Evolutionary conservation across 2,113 vertebrate species (phyloP).

Genomic region (Odontophorus gujanensis): DNA sequence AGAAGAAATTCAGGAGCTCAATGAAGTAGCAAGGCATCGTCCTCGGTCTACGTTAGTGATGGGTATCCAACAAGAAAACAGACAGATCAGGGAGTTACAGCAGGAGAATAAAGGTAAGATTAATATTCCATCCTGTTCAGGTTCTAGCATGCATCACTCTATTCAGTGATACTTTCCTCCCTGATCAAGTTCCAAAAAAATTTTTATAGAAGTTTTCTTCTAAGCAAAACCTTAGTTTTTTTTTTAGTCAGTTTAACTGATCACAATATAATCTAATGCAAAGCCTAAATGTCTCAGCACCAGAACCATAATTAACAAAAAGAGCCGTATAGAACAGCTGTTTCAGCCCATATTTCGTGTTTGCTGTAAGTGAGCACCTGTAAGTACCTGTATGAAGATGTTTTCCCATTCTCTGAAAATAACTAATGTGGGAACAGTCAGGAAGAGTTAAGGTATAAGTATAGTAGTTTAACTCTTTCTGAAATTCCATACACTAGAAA

Average conservation of each 20-base stretch:
- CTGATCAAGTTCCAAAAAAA: neutral
- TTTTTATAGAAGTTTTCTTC: neutral
- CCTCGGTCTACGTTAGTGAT: slow-evolving; percentile 94
- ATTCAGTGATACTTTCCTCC: neutral
- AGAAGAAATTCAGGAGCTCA: slow-evolving; percentile 93
- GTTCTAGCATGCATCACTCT: neutral
- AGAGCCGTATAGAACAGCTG: neutral
- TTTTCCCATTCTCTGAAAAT: neutral
- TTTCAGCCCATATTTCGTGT: neutral
- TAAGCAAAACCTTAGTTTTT: neutral
- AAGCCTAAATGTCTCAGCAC: neutral
- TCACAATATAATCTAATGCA: neutral
- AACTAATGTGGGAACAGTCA: neutral
- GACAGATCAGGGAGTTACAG: slow-evolving; percentile 94
- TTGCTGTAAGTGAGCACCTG: neutral
- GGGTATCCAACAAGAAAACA: slow-evolving; percentile 98
- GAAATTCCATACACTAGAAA: neutral
- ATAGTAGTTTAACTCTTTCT: neutral
- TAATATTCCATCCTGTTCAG: neutral
- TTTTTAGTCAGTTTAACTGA: neutral
- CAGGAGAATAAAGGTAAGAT: slow-evolving; percentile 95
- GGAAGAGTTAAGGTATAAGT: neutral
- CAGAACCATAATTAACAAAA: neutral
- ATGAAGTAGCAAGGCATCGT: slow-evolving; percentile 95
- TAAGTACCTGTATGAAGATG: neutral